Base-by-base conservation (phyloP, 2,113 vertebrate genomes). In the Macheiramphus alcinus region DNA sequence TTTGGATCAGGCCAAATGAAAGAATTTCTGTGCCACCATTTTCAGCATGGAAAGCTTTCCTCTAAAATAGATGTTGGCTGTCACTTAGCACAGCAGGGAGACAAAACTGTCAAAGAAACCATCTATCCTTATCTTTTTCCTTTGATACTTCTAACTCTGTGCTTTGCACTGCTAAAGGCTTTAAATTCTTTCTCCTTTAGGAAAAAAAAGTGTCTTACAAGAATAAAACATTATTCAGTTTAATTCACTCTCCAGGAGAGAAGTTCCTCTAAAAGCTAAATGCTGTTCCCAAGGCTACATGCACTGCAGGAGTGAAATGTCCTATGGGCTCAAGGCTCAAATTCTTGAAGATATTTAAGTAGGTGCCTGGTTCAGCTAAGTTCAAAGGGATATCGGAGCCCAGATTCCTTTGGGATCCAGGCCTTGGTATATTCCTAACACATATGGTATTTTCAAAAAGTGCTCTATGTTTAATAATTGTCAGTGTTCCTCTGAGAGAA, bases 61-160 rank as follows among this genome's bases (percentile, higher is more conserved):
- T 78, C 50, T 93, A 52, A 93, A 95, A 78, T 71, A 94, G 90
- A 92, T 32, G 17, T 93, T 90, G 62, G 42, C 79, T 96, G 90
- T 90, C 90, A 91, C 74, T 93, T 93, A 71, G 73, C 90, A 88
- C 50, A 90, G 90, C 84, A 80, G 86, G 72, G 75, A 95, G 72
- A 93, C 88, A 86, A 92, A 96, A 78, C 65, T 95, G 80, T 93
- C 95, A 92, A 88, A 88, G 85, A 90, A 93, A 67, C 42, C 48
- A 80, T 85, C 70, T 70, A 90, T 22, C 59, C 79, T 92, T 90
- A 86, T 91, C 84, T 67, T 63, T 26, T 75, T 67, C 91, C 83
- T 97, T 95, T 96, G 75, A 88, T 97, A 94, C 63, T 56, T 83
- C 53, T 86, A 80, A 66, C 67, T 83, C 72, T 43, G 36, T 78